Evolutionary conservation across 2,888 invertebrate species (phyloP).

Genomic region (Latrodectus hesperus): DNA sequence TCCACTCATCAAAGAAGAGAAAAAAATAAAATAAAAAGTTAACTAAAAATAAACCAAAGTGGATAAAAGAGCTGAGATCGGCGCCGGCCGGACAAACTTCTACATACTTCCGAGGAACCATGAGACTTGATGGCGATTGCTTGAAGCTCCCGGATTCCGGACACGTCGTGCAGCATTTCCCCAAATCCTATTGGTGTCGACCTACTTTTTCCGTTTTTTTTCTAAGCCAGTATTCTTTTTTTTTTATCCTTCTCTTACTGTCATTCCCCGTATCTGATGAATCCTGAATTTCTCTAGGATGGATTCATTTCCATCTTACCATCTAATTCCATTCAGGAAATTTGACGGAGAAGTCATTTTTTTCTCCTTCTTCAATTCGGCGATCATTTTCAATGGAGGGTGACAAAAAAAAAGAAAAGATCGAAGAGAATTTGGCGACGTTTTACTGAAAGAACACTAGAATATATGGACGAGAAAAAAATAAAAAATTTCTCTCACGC

Average conservation of each 20-base stretch:
- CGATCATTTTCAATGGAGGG: slow-evolving; percentile 1
- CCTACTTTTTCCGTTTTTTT: slow-evolving; percentile 27
- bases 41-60: slow-evolving; percentile 10
- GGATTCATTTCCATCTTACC: slow-evolving; percentile 59
- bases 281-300: slow-evolving; percentile 45
- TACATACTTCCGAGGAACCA: slow-evolving; percentile 45
- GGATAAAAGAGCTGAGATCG: slow-evolving; percentile 41
- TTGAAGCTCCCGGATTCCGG: slow-evolving; percentile 30
- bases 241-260: slow-evolving; percentile 8
- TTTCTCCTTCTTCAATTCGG: slow-evolving; percentile 36
- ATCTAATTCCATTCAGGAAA: slow-evolving; percentile 64
- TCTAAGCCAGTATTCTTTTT: slow-evolving; percentile 9
- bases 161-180: slow-evolving; percentile 55
- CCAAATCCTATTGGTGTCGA: slow-evolving; percentile 60
- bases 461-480: background rate
- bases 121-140: slow-evolving; percentile 64
- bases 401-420: background rate
- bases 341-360: slow-evolving; percentile 50
- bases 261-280: slow-evolving; percentile 37
- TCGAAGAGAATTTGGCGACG: background rate
- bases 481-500: slow-evolving; percentile 5
- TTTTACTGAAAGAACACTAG: background rate
- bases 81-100: slow-evolving; percentile 55
- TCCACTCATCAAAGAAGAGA: slow-evolving; percentile 56
- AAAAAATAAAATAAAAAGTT: background rate